Evolutionary conservation across 2,888 invertebrate species (phyloP), one percentile per base, ranked within the genome.

Genomic region (Leucozona laternaria): DNA sequence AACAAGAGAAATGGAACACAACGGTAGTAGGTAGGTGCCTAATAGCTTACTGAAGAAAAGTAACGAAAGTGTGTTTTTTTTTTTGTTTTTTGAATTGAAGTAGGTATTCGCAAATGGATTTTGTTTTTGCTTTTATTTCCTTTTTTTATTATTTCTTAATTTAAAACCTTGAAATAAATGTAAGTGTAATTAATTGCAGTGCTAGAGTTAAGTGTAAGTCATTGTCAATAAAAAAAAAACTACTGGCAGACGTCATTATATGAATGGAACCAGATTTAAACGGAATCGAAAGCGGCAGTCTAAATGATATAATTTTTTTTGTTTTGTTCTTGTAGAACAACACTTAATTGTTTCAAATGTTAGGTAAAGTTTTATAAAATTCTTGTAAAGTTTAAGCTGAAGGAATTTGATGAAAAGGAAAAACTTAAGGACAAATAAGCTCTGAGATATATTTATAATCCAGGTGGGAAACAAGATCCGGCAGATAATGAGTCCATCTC

Each of bases 21-120:
- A 55, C 25, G 31, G 15, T 57, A 2, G 22, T 15, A n/a, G n/a
- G n/a, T n/a, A n/a, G n/a, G n/a, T n/a, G n/a, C n/a, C n/a, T n/a
- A 60, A 64, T 15, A 75, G 28, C 60, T 60, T 34, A 64, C 8
- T 31, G 15, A 28, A 40, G n/a, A 43, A 75, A 57, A 48, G 57
- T 62, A 50, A 55, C 22, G 37, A 82, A 78, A 84, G 57, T 62
- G 6, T 62, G 43, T 22, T 50, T 50, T 25, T 25, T 25, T 25
- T 31, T 50, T 25, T 25, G 2, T 25, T 31, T 31, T 25, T 48
- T 50, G 25, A 70, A 83, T 79, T 64, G 60, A 57, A 75, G 75
- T 84, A 57, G 70, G 79, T 57, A 70, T 79, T 79, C 48, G 79
- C 62, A 84, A 84, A 84, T 84, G 75, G 83, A 79, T 84, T 79